phyloP scores from a whole-genome alignment of 2,797 vertebrate genomes.

The Pseudochromis fuscus region DNA sequence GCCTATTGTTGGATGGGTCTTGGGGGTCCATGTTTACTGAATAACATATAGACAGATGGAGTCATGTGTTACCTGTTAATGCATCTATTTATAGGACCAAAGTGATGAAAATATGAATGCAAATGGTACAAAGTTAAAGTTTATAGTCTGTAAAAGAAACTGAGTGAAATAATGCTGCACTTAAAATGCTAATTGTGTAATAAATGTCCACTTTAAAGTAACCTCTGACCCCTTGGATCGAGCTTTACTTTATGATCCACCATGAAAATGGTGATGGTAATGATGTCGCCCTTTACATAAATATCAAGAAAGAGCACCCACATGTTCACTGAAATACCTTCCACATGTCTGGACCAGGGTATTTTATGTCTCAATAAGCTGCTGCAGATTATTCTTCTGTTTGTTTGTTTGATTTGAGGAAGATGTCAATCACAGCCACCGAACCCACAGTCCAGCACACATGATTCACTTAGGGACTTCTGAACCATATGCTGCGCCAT shows the following conservation, averaged over 20 bases:
- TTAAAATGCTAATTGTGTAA: neutral
- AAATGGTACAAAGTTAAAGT: neutral
- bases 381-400: conserved; percentile 12
- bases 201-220: neutral
- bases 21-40: neutral
- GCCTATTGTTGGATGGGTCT: neutral
- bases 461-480: neutral
- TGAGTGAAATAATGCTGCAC: too few species aligned
- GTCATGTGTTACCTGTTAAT: neutral
- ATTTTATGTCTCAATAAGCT: neutral
- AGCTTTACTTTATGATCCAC: neutral
- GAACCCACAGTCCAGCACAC: conserved; percentile 1
- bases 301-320: neutral
- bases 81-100: neutral
- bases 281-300: neutral
- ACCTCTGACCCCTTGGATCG: neutral
- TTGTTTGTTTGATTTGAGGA: neutral
- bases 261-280: neutral
- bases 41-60: too few species aligned
- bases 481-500: neutral
- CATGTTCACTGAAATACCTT: neutral
- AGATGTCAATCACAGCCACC: neutral
- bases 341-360: neutral
- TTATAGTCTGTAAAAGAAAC: neutral
- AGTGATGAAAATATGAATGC: neutral